These are phyloP conservation scores for Prorops nasuta DNA, from an alignment of 1,140 invertebrate species.

Conservation along the genomic window DNA sequence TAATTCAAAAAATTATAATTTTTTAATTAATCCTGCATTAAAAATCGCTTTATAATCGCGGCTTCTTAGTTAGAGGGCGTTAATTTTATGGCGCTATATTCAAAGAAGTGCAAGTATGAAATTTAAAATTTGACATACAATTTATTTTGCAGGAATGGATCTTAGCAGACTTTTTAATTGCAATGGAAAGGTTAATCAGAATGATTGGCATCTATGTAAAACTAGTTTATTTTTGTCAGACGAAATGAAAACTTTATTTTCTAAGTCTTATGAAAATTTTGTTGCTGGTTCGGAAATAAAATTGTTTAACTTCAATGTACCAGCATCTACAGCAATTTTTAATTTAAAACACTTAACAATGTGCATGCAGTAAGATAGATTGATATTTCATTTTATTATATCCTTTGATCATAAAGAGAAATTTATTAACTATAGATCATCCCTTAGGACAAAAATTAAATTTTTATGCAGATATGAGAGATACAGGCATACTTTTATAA, in stretches of 20 bases:
- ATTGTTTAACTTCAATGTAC: conserved; percentile 35
- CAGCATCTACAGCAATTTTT: conserved; percentile 33
- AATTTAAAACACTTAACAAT: conserved; percentile 36
- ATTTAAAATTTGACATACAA: no score
- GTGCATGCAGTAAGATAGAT: conserved; percentile 42
- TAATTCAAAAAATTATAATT: no score
- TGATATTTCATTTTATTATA: conserved; percentile 5
- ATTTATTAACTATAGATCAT: conserved; percentile 1
- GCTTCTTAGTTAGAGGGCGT: no score
- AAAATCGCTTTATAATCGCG: no score
- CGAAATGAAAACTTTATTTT: conserved; percentile 31
- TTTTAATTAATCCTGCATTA: no score
- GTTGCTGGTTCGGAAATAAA: conserved; percentile 15
- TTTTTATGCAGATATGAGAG: conserved; percentile 40
- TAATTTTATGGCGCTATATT: no score
- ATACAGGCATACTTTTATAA: conserved; percentile 17
- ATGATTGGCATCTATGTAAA: conserved; percentile 38
- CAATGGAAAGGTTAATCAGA: conserved; percentile 39
- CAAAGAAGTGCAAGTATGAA: no score
- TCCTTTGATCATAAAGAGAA: neutral
- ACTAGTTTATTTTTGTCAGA: conserved; percentile 19
- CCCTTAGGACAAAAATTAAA: conserved; percentile 40
- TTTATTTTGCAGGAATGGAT: no score
- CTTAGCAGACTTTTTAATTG: conserved; percentile 32
- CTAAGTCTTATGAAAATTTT: conserved; percentile 7